Evolutionary conservation across 1,140 invertebrate genomes (phyloP).

Genomic region (Leptinotarsa undecemlineata): DNA sequence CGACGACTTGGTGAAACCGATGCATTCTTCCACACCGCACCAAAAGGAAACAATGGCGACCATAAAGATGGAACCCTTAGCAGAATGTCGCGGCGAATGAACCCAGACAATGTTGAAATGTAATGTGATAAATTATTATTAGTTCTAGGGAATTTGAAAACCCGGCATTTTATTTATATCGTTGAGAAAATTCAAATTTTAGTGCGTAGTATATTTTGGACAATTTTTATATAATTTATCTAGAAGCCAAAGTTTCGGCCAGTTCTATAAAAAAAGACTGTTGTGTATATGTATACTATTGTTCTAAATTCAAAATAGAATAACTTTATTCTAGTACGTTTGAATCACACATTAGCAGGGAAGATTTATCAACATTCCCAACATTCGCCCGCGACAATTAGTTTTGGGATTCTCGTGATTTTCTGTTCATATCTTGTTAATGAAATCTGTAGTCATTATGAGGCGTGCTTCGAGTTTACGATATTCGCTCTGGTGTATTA

Average conservation of each 20-base stretch:
- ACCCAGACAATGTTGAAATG: slow-evolving; percentile 30
- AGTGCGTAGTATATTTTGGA: slow-evolving; percentile 50
- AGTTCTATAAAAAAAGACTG: slow-evolving; percentile 54
- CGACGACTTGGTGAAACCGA: slow-evolving; percentile 63
- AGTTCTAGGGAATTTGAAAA: slow-evolving; percentile 35
- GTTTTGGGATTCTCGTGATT: slow-evolving; percentile 19
- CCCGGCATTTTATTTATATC: slow-evolving; percentile 25
- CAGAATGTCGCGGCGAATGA: slow-evolving; percentile 58
- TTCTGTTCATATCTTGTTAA: slow-evolving; percentile 13
- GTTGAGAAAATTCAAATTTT: slow-evolving; percentile 43
- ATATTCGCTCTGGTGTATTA: background rate
- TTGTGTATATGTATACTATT: slow-evolving; percentile 55
- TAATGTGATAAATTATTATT: slow-evolving; percentile 55
- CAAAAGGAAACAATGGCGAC: slow-evolving; percentile 50
- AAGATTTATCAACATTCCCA: slow-evolving; percentile 35
- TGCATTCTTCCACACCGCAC: slow-evolving; percentile 45
- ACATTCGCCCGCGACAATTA: slow-evolving; percentile 47
- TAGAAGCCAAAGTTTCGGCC: slow-evolving; percentile 55
- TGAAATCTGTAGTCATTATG: slow-evolving; percentile 3
- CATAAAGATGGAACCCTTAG: slow-evolving; percentile 61
- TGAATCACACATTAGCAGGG: slow-evolving; percentile 43
- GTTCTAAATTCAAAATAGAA: slow-evolving; percentile 22
- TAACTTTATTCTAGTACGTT: slow-evolving; percentile 25
- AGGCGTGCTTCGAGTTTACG: background rate
- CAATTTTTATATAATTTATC: slow-evolving; percentile 50